phyloP scores from a whole-genome alignment of 1,140 invertebrate species.

The Halesus radiatus region DNA sequence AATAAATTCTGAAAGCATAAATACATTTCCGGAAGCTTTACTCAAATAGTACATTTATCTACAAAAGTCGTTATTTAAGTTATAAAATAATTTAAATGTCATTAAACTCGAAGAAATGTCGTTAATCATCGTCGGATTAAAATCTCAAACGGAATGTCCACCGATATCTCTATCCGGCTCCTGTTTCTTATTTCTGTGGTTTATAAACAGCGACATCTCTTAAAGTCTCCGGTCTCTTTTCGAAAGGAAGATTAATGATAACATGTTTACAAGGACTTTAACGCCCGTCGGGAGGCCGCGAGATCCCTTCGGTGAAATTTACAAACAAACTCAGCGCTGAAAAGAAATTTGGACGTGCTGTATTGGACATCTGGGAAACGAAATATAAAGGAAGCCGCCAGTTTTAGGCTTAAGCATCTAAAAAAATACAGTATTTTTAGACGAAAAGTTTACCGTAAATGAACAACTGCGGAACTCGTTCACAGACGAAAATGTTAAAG shows the following conservation, averaged over 20 bases:
- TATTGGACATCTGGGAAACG: no score
- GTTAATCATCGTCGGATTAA: not conserved
- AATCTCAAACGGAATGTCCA: not conserved
- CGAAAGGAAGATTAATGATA: conserved; percentile 25
- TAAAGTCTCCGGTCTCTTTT: not conserved
- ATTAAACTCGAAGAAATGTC: not conserved
- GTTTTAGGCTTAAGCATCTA: no score
- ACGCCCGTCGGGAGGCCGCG: not conserved
- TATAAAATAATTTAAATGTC: not conserved
- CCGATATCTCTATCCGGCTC: not conserved
- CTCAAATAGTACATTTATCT: not conserved
- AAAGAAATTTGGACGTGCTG: no score
- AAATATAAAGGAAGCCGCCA: no score
- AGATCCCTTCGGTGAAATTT: conserved; percentile 16
- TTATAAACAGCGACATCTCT: not conserved
- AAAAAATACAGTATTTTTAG: no score
- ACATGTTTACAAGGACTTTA: conserved; percentile 19
- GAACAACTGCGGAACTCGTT: no score
- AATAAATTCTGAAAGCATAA: no score
- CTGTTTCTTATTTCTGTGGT: not conserved
- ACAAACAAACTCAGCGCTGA: not conserved
- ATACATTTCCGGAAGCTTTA: no score
- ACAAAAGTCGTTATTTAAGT: not conserved
- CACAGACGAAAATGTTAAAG: no score
- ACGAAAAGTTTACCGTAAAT: no score